phyloP scores from a whole-genome alignment of 2,113 vertebrate genomes.

The Eonycteris spelaea region DNA sequence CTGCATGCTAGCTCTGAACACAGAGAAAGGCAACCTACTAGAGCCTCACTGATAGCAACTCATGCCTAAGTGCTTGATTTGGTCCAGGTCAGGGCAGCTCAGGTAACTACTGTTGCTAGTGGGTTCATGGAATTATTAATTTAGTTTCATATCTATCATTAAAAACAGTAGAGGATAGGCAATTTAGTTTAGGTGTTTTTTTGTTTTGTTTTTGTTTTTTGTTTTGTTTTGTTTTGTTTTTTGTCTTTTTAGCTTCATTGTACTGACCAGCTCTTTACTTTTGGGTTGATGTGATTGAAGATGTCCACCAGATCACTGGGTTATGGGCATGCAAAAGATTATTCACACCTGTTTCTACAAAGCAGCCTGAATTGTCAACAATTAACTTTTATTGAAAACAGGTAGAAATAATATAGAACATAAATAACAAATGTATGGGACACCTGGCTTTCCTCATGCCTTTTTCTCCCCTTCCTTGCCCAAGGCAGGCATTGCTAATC shows the following conservation, averaged over 20 bases:
- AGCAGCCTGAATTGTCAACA: neutral
- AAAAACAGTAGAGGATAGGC: neutral
- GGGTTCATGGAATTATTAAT: neutral
- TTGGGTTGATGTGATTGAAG: neutral
- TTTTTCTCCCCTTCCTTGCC: neutral
- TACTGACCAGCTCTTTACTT: neutral
- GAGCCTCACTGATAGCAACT: neutral
- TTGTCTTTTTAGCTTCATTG: neutral
- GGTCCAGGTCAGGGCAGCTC: neutral
- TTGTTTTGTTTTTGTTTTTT: too few relatives aligned
- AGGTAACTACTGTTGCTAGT: neutral
- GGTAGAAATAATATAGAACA: neutral
- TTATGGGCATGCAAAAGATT: neutral
- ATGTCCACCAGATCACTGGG: neutral
- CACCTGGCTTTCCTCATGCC: neutral
- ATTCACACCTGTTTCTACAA: constrained; percentile 22
- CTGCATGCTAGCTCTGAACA: neutral
- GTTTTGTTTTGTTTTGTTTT: too few relatives aligned
- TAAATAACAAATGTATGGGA: neutral
- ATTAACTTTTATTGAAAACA: neutral
- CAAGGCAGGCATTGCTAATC: neutral
- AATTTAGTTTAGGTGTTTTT: neutral
- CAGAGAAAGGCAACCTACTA: neutral
- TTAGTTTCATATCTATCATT: neutral
- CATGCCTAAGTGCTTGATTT: neutral